Percentiles rank a stretch among this genome's conserved stretches.
Evolutionary conservation across 2,113 vertebrate species (phyloP).

Genomic region (Pygathrix nemaeus): DNA sequence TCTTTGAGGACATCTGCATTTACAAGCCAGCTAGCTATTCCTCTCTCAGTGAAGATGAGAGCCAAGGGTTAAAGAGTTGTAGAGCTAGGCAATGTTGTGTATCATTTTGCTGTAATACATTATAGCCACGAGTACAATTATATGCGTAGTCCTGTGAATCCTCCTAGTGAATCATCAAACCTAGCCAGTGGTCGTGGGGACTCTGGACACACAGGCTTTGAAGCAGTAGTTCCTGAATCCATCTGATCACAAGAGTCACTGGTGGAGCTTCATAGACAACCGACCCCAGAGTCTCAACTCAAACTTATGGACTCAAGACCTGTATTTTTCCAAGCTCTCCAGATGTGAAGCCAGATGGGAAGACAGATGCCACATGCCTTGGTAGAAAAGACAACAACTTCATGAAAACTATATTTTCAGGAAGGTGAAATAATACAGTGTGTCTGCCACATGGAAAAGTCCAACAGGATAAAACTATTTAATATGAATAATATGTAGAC

Average conservation of each 20-base stretch:
- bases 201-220: not conserved
- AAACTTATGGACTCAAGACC: not conserved
- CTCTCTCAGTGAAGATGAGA: not conserved
- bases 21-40: not conserved
- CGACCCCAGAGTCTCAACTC: not conserved
- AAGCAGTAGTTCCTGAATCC: not conserved
- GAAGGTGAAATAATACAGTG: not conserved
- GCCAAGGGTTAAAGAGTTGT: not conserved
- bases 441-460: not conserved
- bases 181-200: not conserved
- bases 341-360: not conserved
- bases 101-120: not conserved
- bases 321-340: not conserved
- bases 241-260: not conserved
- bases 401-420: not conserved
- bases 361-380: not conserved
- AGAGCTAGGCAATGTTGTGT: not conserved
- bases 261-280: not conserved
- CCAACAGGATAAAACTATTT: not conserved
- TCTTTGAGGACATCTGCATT: not conserved
- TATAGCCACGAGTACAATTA: not conserved
- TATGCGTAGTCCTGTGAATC: not conserved
- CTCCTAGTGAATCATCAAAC: not conserved
- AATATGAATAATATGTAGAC: conserved; percentile 22
- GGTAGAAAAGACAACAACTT: not conserved